Evolutionary conservation across 2,888 invertebrate genomes (phyloP).

Genomic region (Agrochola lota): DNA sequence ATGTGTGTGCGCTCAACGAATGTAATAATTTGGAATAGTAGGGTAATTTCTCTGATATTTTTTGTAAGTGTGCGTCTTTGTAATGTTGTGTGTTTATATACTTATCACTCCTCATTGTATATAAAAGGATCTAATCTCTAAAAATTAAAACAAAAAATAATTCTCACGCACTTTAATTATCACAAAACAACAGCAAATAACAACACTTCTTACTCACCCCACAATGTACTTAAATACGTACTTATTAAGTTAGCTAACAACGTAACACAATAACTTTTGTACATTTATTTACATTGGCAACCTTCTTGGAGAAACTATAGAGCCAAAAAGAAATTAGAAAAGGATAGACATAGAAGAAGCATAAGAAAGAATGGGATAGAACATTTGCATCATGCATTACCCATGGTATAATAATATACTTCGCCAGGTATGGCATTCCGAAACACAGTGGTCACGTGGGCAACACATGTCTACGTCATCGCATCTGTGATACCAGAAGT

Average conservation of each 20-base stretch:
- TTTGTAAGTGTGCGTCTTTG: background rate
- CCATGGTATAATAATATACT: too few relatives aligned
- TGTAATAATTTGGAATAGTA: background rate
- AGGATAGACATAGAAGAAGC: conserved; percentile 12
- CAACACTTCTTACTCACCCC: conserved; percentile 46
- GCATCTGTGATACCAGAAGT: too few relatives aligned
- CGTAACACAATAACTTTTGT: conserved; percentile 54
- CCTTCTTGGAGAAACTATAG: conserved; percentile 32
- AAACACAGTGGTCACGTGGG: too few relatives aligned
- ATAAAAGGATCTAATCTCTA: background rate
- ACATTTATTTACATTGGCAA: conserved; percentile 63
- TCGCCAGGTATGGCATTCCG: too few relatives aligned
- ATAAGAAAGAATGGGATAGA: conserved; percentile 3
- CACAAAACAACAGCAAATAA: conserved; percentile 71
- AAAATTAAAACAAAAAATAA: conserved; percentile 29
- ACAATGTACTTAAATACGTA: conserved; percentile 57
- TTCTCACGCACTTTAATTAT: conserved; percentile 68
- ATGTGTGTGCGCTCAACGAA: background rate
- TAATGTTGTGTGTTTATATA: background rate
- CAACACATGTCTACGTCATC: too few relatives aligned
- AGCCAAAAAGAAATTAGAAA: conserved; percentile 32
- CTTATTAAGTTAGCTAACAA: conserved; percentile 56
- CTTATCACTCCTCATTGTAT: background rate
- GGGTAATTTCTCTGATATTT: background rate
- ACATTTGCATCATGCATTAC: background rate